Percentiles rank a stretch among this genome's conserved stretches.
Conservation (phyloP, 2,797 vertebrate species). For the Oreonectes daqikongensis region DNA sequence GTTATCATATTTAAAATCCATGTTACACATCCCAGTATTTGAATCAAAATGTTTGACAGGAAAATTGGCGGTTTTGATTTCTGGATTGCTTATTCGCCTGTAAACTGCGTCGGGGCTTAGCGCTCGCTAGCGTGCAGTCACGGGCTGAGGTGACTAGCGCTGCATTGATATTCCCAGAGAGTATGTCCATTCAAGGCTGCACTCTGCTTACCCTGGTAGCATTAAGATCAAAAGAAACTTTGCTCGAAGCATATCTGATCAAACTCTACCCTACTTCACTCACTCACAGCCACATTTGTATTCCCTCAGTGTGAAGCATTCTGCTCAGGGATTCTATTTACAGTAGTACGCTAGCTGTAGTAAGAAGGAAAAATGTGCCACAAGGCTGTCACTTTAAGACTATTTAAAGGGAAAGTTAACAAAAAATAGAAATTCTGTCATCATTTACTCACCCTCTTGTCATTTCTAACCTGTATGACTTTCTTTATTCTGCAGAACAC, state of each 20-base stretch:
- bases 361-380: not conserved
- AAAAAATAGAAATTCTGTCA: no score
- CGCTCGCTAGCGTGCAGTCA: slow-evolving; percentile 60
- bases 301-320: slow-evolving; percentile 18
- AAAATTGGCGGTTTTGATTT: slow-evolving; percentile 5
- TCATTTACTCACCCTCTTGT: no score
- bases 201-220: slow-evolving; percentile 72
- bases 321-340: slow-evolving; percentile 66
- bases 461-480: no score
- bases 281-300: slow-evolving; percentile 22
- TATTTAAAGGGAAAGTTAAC: no score
- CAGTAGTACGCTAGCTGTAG: slow-evolving; percentile 64
- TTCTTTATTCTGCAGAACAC: no score
- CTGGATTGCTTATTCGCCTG: slow-evolving; percentile 3
- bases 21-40: slow-evolving; percentile 31
- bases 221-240: slow-evolving; percentile 75
- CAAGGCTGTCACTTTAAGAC: not conserved
- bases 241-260: slow-evolving; percentile 75
- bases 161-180: slow-evolving; percentile 58
- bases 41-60: slow-evolving; percentile 26
- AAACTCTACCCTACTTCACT: slow-evolving; percentile 59
- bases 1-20: slow-evolving; percentile 48
- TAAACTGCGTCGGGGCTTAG: slow-evolving; percentile 30
- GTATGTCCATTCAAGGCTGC: slow-evolving; percentile 66
- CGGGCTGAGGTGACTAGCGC: slow-evolving; percentile 38